A percentile compares a stretch with the other conserved stretches of the same genome.
phyloP scores from a whole-genome alignment of 2,113 vertebrate species.

The Ginglymostoma cirratum region DNA sequence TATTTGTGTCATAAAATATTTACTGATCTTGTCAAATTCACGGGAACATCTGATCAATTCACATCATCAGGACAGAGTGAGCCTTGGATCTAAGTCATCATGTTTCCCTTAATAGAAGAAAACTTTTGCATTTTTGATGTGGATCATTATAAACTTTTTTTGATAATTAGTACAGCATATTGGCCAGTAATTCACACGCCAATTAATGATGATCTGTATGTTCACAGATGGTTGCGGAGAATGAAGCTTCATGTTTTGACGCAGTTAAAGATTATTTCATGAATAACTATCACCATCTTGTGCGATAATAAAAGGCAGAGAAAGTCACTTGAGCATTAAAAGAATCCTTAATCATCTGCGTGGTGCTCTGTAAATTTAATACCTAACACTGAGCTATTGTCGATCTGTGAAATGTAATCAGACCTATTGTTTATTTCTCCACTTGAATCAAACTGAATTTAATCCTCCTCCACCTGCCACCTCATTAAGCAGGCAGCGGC shows the following conservation, averaged over 20 bases:
- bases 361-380: neutral
- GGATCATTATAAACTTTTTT: neutral
- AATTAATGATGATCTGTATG: neutral
- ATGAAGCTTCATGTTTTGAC: neutral
- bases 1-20: neutral
- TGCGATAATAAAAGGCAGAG: constrained; percentile 3
- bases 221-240: neutral
- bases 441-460: neutral
- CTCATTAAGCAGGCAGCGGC: neutral
- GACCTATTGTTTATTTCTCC: neutral
- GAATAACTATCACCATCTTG: constrained; percentile 1
- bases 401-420: constrained; percentile 18
- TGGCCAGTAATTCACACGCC: neutral
- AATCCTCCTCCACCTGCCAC: neutral
- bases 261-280: neutral
- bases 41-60: neutral
- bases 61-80: neutral
- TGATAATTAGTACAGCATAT: neutral
- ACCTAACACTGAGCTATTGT: neutral
- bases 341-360: neutral
- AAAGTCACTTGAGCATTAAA: constrained; percentile 6
- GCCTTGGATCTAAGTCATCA: neutral
- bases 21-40: neutral
- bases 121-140: neutral
- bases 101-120: neutral